phyloP scores from a whole-genome alignment of 2,797 vertebrate genomes.

The Rhinogobio ventralis region DNA sequence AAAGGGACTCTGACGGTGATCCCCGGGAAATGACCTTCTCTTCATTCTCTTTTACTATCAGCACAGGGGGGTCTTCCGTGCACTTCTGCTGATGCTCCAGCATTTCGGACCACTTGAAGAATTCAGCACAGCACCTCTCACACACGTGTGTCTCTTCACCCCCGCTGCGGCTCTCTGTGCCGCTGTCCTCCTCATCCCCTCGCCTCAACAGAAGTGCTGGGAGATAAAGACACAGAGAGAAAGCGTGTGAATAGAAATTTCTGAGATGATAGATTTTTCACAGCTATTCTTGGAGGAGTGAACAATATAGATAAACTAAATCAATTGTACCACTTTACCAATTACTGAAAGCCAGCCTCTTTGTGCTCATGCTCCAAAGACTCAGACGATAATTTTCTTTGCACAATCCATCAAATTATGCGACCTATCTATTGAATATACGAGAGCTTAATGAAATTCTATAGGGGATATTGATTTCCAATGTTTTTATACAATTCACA shows the following conservation, averaged over 20 bases:
- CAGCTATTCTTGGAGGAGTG: constrained; percentile 62
- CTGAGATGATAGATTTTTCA: constrained; percentile 72
- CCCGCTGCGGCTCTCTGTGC: constrained; percentile 79
- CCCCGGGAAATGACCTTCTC: constrained; percentile 74
- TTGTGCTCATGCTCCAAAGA: constrained; percentile 78
- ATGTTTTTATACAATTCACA: constrained; percentile 98
- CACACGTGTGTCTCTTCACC: constrained; percentile 89
- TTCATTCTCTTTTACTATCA: constrained; percentile 86
- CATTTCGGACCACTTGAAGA: constrained; percentile 91
- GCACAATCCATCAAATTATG: constrained; percentile 89
- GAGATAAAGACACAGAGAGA: constrained; percentile 59
- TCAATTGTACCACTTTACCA: constrained; percentile 82
- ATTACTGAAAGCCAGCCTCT: constrained; percentile 73
- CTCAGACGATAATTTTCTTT: constrained; percentile 88
- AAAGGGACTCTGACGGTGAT: constrained; percentile 81
- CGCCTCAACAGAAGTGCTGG: constrained; percentile 79
- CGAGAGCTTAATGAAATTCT: constrained; percentile 99
- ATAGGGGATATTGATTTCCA: constrained; percentile 99
- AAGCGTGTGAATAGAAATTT: constrained; percentile 65
- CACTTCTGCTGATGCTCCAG: constrained; percentile 87
- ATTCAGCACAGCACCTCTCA: constrained; percentile 91
- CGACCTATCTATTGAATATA: constrained; percentile 98
- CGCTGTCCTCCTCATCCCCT: constrained; percentile 75
- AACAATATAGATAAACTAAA: constrained; percentile 76
- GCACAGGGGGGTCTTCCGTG: constrained; percentile 85